A percentile compares a stretch with the other conserved stretches of the same genome.
These are phyloP conservation scores for Saguinus midas DNA, from an alignment of 2,113 vertebrate genomes.

Conservation along the genomic window DNA sequence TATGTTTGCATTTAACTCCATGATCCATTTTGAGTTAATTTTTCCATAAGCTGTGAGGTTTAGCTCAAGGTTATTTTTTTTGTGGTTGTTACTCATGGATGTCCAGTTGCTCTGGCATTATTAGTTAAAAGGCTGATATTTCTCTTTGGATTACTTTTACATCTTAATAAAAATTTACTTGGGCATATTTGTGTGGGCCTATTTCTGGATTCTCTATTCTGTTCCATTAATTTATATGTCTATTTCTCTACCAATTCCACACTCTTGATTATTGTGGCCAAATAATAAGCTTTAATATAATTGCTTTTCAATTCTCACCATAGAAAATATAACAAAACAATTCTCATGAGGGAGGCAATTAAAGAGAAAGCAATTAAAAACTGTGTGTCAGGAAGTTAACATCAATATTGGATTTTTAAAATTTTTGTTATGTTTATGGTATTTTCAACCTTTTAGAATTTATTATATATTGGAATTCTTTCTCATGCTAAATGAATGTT, in stretches of 20 bases:
- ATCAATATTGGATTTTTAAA: not conserved
- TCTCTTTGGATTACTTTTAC: not conserved
- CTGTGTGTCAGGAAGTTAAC: conserved; percentile 12
- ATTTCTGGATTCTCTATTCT: conserved; percentile 2
- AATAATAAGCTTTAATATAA: not conserved
- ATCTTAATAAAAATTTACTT: not conserved
- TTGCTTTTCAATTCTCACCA: not conserved
- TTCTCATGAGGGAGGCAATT: not conserved
- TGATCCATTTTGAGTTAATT: not conserved
- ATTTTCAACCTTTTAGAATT: not conserved
- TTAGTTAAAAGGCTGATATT: not conserved
- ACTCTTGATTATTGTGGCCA: not conserved
- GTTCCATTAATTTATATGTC: not conserved
- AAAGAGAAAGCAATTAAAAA: conserved; percentile 30
- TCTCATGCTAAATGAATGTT: not conserved
- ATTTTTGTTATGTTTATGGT: not conserved
- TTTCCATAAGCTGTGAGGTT: not conserved
- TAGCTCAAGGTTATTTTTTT: not conserved
- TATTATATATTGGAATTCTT: not conserved
- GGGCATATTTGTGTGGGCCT: not conserved
- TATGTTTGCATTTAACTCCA: not conserved
- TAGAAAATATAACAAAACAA: conserved; percentile 35
- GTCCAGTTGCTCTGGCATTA: not conserved
- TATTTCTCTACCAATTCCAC: not conserved
- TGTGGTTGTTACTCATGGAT: not conserved